phyloP scores from a whole-genome alignment of 2,888 invertebrate genomes.

The Lagria hirta region DNA sequence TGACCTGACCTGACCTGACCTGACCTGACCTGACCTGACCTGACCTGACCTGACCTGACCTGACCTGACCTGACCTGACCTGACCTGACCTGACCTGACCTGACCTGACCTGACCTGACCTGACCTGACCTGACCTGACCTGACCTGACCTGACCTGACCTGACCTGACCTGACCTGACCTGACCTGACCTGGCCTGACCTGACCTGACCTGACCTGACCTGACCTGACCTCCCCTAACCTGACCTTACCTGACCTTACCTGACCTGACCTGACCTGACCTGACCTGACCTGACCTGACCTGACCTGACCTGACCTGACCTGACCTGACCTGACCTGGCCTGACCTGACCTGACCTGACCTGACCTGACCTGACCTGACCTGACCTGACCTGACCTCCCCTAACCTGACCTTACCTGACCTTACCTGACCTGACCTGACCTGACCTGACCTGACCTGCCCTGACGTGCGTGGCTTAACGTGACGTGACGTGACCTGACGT shows the following conservation, averaged over 20 bases:
- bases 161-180: slow-evolving; percentile 1
- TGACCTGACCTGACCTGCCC: too few species aligned
- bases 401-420: too few species aligned
- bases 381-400: too few species aligned
- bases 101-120: slow-evolving; percentile 1
- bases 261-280: not conserved
- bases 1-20: slow-evolving; percentile 1
- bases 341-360: too few species aligned
- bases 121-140: slow-evolving; percentile 1
- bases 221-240: not conserved
- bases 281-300: not conserved
- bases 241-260: not conserved
- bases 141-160: slow-evolving; percentile 1
- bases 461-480: too few species aligned
- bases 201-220: slow-evolving; percentile 1
- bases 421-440: too few species aligned
- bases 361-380: too few species aligned
- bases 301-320: too few species aligned
- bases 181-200: slow-evolving; percentile 1
- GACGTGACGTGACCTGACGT: too few species aligned
- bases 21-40: slow-evolving; percentile 1
- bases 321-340: too few species aligned
- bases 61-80: slow-evolving; percentile 1
- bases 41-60: slow-evolving; percentile 1
- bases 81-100: slow-evolving; percentile 1